Base-by-base conservation (phyloP, 2,888 invertebrate genomes). In the Stramonita haemastoma region DNA sequence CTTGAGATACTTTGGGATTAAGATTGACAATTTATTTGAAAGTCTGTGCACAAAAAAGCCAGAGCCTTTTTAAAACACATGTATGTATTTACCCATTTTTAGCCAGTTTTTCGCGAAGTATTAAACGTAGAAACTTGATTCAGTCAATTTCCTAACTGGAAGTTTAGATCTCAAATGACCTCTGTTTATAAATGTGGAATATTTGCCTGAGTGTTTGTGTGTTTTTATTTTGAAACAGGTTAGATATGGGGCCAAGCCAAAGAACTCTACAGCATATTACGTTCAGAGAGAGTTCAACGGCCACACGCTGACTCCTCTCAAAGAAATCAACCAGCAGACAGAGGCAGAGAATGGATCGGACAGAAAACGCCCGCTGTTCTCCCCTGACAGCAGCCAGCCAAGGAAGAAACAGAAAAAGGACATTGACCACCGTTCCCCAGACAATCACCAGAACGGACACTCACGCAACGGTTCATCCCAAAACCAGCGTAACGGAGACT, bases 161-260 rank as follows among this genome's bases (percentile, higher is more conserved):
- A n/a, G n/a, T n/a, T n/a, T n/a, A 46, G 46, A 46, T 8, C 2
- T 46, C 46, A 5, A n/a, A 46, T 46, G n/a, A 73, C 29, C 34
- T 5, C 32, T 17, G 32, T 79, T 32, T 79, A 17, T 77, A 79
- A 15, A 15, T 46, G 46, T 46, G 46, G 46, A 2, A 46, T 46
- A 46, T 22, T 32, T 13, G 22, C n/a, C 29, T 29, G n/a, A 81
- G 2, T 73, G 8, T 81, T 81, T 13, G 13, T 32, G 2, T 81
- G 13, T 32, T 34, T 81, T 89, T 17, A 19, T 86, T 86, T 66
- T 32, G 19, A 15, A 15, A 32, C 66, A 73, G 60, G 87, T 84
- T 46, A 60, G 66, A 91, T 91, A 91, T 91, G 34, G 88, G 5
- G 46, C 90, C 57, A 91, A 91, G 89, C 92, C 92, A 11, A 87